phyloP scores from a whole-genome alignment of 1,140 invertebrate species.

The Drosophila ambigua region DNA sequence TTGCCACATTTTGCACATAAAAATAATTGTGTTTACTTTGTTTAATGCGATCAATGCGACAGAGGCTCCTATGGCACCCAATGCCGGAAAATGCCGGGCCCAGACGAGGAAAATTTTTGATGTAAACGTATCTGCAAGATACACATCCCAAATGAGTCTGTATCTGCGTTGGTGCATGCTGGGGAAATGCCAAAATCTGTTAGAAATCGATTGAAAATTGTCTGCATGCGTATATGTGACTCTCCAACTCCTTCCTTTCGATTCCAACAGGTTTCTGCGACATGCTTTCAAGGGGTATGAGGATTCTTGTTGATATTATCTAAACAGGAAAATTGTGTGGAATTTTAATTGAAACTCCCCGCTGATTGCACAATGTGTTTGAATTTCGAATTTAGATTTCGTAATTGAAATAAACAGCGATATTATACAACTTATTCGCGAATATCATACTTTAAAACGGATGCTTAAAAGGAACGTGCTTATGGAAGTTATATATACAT shows the following conservation, averaged over 20 bases:
- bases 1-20: conserved; percentile 61
- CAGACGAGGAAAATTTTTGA: conserved; percentile 15
- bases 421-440: no score
- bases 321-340: conserved; percentile 25
- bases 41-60: conserved; percentile 72
- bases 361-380: conserved; percentile 18
- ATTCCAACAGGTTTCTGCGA: conserved; percentile 42
- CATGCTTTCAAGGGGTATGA: neutral
- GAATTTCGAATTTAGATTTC: conserved; percentile 26
- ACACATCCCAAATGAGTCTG: conserved; percentile 32
- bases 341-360: conserved; percentile 34
- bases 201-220: conserved; percentile 48
- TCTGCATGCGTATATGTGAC: conserved; percentile 8
- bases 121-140: conserved; percentile 41
- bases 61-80: neutral
- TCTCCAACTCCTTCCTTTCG: neutral
- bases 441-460: neutral
- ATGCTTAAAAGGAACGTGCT: no score
- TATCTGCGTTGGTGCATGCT: conserved; percentile 16
- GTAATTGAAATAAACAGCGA: neutral
- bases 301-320: conserved; percentile 31
- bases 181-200: conserved; percentile 49
- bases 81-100: no score
- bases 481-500: no score
- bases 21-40: conserved; percentile 80